These are phyloP conservation scores for Chromobotia macracanthus DNA, from an alignment of 2,797 vertebrate species.

Conservation along the genomic window DNA sequence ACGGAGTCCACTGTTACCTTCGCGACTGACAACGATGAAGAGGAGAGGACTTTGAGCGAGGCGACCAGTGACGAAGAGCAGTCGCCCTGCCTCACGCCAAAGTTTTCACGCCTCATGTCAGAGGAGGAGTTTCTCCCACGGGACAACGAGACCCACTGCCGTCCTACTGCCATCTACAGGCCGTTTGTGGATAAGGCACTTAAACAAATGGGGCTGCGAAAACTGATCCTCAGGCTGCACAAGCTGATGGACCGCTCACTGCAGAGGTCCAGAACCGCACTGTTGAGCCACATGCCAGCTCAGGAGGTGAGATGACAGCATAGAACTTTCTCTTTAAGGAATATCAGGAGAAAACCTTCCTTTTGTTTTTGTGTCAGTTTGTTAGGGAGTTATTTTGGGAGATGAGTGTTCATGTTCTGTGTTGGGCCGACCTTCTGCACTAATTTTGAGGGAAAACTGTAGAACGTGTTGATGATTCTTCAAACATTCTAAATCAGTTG, in stretches of 20 bases:
- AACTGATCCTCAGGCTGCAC: slow-evolving; percentile 95
- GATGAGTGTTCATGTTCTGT: too few species aligned
- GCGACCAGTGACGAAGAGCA: slow-evolving; percentile 67
- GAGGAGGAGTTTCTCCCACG: slow-evolving; percentile 84
- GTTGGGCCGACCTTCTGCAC: too few species aligned
- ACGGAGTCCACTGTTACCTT: slow-evolving; percentile 80
- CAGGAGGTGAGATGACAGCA: slow-evolving; percentile 84
- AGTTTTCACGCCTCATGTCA: slow-evolving; percentile 81
- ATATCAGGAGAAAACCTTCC: background rate
- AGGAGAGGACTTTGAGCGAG: slow-evolving; percentile 75
- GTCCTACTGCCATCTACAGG: slow-evolving; percentile 94
- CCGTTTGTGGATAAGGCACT: slow-evolving; percentile 99
- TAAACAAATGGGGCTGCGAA: slow-evolving; percentile 98
- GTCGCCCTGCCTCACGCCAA: slow-evolving; percentile 75
- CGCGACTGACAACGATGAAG: slow-evolving; percentile 84
- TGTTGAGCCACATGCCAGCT: slow-evolving; percentile 83
- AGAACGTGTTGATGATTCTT: too few species aligned
- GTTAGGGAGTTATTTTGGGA: background rate
- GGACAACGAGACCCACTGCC: slow-evolving; percentile 78
- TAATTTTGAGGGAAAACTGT: too few species aligned
- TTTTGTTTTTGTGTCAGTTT: slow-evolving; percentile 1
- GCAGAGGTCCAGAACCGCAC: slow-evolving; percentile 89
- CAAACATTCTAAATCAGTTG: too few species aligned
- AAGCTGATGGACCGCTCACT: slow-evolving; percentile 98
- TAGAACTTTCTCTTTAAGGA: background rate